These are phyloP conservation scores for Hepsetus odoe DNA, from an alignment of 2,113 vertebrate species.

Conservation along the genomic window DNA sequence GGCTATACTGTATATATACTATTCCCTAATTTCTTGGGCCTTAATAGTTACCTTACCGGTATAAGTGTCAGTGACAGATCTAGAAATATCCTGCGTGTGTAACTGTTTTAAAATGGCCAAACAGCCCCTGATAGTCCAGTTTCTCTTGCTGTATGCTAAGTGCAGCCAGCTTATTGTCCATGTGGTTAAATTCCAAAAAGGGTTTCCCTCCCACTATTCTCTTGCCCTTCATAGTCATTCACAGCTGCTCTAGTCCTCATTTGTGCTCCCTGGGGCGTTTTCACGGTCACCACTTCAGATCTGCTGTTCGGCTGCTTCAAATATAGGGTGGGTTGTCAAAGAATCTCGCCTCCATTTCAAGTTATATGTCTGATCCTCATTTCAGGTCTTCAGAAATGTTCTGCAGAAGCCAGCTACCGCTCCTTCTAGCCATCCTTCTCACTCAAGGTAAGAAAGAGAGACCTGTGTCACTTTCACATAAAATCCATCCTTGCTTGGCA, in stretches of 20 bases:
- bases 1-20: no score
- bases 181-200: background rate
- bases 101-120: background rate
- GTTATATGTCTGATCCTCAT: constrained; percentile 49
- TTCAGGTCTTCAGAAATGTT: constrained; percentile 70
- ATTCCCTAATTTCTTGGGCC: no score
- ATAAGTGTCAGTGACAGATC: background rate
- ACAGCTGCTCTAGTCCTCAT: constrained; percentile 9
- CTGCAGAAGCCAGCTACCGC: constrained; percentile 35
- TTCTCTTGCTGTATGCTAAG: background rate
- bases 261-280: constrained; percentile 24
- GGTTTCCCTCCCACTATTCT: constrained; percentile 11
- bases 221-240: background rate
- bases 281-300: constrained; percentile 16
- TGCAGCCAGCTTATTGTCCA: background rate
- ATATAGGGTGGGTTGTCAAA: background rate
- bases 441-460: constrained; percentile 68
- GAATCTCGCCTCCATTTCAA: constrained; percentile 22
- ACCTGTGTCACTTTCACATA: background rate
- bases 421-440: constrained; percentile 63
- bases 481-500: background rate
- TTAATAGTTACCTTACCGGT: no score
- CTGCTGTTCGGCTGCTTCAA: constrained; percentile 23
- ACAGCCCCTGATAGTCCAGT: background rate
- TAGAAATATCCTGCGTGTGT: background rate